A percentile compares a stretch with the other conserved stretches of the same genome.
These are phyloP conservation scores for Drosophila setifemur DNA, from an alignment of 1,140 invertebrate genomes.

Conservation along the genomic window DNA sequence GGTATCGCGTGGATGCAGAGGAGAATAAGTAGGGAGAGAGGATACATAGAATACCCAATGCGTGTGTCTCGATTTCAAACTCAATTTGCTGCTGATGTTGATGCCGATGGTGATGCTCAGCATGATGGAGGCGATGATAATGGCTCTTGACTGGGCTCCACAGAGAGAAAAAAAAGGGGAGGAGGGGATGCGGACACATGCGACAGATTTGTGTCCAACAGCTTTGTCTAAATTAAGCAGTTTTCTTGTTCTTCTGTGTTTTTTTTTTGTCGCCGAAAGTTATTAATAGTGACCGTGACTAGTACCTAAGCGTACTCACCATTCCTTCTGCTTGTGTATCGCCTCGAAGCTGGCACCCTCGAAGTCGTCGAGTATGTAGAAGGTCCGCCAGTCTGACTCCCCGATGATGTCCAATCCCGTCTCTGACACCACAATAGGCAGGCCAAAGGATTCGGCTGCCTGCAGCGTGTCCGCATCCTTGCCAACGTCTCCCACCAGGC, in stretches of 20 bases:
- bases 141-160: conserved; percentile 15
- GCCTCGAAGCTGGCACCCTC: conserved; percentile 86
- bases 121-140: conserved; percentile 22
- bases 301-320: conserved; percentile 77
- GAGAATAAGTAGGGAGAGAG: background rate
- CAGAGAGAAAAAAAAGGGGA: background rate
- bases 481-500: conserved; percentile 84
- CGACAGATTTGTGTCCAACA: conserved; percentile 46
- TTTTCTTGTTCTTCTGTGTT: conserved; percentile 1
- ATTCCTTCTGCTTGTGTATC: conserved; percentile 86
- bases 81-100: conserved; percentile 47
- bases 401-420: conserved; percentile 85
- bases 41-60: conserved; percentile 44
- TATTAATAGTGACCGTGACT: conserved; percentile 27
- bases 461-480: conserved; percentile 84
- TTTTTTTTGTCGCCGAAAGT: background rate
- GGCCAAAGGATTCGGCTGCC: conserved; percentile 86
- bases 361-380: conserved; percentile 89
- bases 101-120: conserved; percentile 21
- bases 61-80: conserved; percentile 75
- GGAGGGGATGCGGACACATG: conserved; percentile 15
- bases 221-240: conserved; percentile 48
- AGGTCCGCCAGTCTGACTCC: conserved; percentile 85
- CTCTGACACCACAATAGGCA: conserved; percentile 86
- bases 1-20: background rate